A percentile compares a stretch with the other conserved stretches of the same genome.
phyloP scores from a whole-genome alignment of 2,113 vertebrate species.

The Thinocorus orbignyianus region DNA sequence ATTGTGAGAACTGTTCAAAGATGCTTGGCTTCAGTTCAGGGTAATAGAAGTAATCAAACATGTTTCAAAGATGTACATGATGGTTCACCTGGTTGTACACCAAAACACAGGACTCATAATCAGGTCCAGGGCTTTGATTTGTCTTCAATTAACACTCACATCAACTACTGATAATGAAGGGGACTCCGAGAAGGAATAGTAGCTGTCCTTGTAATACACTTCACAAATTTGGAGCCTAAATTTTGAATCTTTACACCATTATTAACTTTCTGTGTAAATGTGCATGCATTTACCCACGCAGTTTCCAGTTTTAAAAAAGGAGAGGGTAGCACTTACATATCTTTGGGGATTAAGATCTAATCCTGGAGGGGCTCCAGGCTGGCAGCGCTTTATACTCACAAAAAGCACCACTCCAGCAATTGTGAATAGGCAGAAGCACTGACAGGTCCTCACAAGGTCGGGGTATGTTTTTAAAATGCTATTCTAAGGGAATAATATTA shows the following conservation, averaged over 20 bases:
- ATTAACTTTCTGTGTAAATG: not conserved
- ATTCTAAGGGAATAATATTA: not conserved
- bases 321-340: not conserved
- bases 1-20: not conserved
- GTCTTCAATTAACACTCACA: not conserved
- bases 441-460: not conserved
- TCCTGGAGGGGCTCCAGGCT: not conserved
- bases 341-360: constrained; percentile 1
- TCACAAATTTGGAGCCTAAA: not conserved
- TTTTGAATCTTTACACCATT: not conserved
- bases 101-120: not conserved
- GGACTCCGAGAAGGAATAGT: not conserved
- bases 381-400: not conserved
- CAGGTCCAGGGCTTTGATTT: not conserved
- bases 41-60: not conserved
- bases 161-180: not conserved
- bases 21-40: not conserved
- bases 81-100: not conserved
- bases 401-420: not conserved
- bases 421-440: not conserved
- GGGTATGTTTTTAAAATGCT: not conserved
- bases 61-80: not conserved
- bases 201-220: not conserved
- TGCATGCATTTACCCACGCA: not conserved
- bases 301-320: not conserved